These are phyloP conservation scores for Danaus chrysippus DNA, from an alignment of 2,888 invertebrate genomes.

Conservation along the genomic window DNA sequence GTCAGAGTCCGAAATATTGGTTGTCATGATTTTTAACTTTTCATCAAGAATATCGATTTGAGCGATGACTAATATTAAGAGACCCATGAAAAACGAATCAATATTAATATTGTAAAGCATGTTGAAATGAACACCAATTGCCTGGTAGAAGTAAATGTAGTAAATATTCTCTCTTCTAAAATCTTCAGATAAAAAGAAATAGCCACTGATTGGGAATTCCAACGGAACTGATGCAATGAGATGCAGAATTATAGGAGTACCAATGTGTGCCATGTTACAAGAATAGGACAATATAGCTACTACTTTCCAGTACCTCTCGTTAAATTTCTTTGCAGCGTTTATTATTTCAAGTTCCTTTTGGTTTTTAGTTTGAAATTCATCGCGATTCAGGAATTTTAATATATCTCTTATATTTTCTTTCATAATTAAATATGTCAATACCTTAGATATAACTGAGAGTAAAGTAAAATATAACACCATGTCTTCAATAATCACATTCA, in stretches of 20 bases:
- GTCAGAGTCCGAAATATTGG: slow-evolving; percentile 11
- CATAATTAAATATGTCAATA: slow-evolving; percentile 44
- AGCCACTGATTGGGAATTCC: slow-evolving; percentile 45
- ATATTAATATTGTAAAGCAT: slow-evolving; percentile 51
- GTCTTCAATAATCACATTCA: slow-evolving; percentile 51
- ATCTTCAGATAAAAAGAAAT: slow-evolving; percentile 47
- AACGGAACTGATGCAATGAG: slow-evolving; percentile 39
- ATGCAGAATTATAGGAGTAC: slow-evolving; percentile 43
- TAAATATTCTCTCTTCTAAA: slow-evolving; percentile 42
- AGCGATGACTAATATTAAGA: slow-evolving; percentile 51
- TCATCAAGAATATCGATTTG: slow-evolving; percentile 53
- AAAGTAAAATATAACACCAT: slow-evolving; percentile 53
- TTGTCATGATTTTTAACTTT: slow-evolving; percentile 46
- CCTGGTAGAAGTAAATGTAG: slow-evolving; percentile 51
- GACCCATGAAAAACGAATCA: slow-evolving; percentile 52
- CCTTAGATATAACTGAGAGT: slow-evolving; percentile 45
- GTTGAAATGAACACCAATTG: slow-evolving; percentile 45
- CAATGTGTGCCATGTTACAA: slow-evolving; percentile 40
- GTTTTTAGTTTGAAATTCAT: slow-evolving; percentile 46
- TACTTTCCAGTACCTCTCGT: slow-evolving; percentile 45
- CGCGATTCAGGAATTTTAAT: slow-evolving; percentile 44
- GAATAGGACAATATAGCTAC: slow-evolving; percentile 40
- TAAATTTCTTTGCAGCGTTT: slow-evolving; percentile 35
- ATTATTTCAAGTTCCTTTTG: slow-evolving; percentile 40
- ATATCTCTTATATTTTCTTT: slow-evolving; percentile 41